phyloP scores from a whole-genome alignment of 2,797 vertebrate genomes.

The Iguana delicatissima region DNA sequence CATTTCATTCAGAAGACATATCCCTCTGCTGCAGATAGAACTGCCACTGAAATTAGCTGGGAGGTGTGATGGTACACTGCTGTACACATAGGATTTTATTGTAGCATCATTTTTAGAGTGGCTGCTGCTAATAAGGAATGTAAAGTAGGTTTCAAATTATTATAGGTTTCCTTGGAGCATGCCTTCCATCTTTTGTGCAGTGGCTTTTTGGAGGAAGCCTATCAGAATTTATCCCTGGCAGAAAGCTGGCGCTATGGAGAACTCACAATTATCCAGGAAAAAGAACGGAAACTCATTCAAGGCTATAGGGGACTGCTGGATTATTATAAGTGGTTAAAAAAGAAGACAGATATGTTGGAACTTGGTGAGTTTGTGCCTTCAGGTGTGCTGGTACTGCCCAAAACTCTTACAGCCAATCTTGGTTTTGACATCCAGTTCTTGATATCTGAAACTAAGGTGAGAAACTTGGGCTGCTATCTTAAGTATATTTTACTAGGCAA shows the following conservation, averaged over 20 bases:
- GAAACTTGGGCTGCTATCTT: neutral
- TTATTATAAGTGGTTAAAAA: constrained; percentile 88
- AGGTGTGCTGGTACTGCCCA: neutral
- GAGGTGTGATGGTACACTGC: neutral
- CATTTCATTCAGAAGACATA: neutral
- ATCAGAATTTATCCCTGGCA: constrained; percentile 81
- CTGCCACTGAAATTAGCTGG: neutral
- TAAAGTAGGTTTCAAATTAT: constrained; percentile 38
- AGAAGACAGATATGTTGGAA: constrained; percentile 71
- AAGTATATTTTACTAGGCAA: neutral
- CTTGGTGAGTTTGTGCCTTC: constrained; percentile 77
- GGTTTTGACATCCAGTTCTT: neutral
- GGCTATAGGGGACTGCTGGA: constrained; percentile 90
- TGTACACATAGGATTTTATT: neutral
- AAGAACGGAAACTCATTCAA: constrained; percentile 83
- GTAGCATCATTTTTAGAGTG: neutral
- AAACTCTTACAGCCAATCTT: rapidly evolving
- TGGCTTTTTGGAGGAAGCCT: constrained; percentile 85
- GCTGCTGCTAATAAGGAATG: neutral
- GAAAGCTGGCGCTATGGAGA: constrained; percentile 91
- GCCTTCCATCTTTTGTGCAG: constrained; percentile 86
- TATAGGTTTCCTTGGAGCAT: constrained; percentile 91
- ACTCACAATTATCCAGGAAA: constrained; percentile 76
- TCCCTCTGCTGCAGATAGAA: neutral
- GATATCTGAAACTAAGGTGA: neutral